Evolutionary conservation across 2,113 vertebrate genomes (phyloP).

Genomic region (Bagarius yarrelli): DNA sequence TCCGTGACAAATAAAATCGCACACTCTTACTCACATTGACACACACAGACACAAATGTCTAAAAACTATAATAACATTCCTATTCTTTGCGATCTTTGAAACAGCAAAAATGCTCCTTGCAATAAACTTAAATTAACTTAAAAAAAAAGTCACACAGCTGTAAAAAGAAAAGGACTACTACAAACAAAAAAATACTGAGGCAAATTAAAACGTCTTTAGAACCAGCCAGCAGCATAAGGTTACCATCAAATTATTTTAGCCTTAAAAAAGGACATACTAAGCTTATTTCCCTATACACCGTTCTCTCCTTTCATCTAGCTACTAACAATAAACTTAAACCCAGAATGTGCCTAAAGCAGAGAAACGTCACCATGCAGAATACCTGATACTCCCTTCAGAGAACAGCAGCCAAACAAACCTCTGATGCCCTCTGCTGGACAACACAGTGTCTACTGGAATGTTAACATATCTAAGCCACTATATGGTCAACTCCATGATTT

Average conservation of each 20-base stretch:
- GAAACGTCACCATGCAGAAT: constrained; percentile 40
- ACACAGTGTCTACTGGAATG: constrained; percentile 61
- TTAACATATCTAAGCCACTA: constrained; percentile 61
- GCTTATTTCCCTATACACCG: constrained; percentile 40
- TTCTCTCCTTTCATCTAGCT: constrained; percentile 32
- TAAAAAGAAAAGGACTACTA: constrained; percentile 42
- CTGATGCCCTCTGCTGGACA: constrained; percentile 51
- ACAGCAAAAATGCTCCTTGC: constrained; percentile 38
- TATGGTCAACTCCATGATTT: constrained; percentile 52
- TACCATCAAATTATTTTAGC: constrained; percentile 32
- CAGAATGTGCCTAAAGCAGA: constrained; percentile 41
- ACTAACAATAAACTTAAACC: constrained; percentile 43
- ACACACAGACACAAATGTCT: constrained; percentile 31
- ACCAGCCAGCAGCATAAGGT: constrained; percentile 42
- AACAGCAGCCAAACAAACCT: constrained; percentile 53
- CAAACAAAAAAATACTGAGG: constrained; percentile 36
- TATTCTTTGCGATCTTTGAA: constrained; percentile 40
- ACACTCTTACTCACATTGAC: not conserved
- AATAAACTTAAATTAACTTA: constrained; percentile 52
- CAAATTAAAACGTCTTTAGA: constrained; percentile 37
- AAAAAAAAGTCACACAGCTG: constrained; percentile 47
- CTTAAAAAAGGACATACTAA: constrained; percentile 31
- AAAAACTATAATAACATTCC: constrained; percentile 40
- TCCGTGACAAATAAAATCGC: constrained; percentile 22
- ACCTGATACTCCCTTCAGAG: constrained; percentile 51